Percentiles rank a stretch among this genome's conserved stretches.
These are phyloP conservation scores for Amphimallon solstitiale DNA, from an alignment of 2,888 invertebrate genomes.

Conservation along the genomic window DNA sequence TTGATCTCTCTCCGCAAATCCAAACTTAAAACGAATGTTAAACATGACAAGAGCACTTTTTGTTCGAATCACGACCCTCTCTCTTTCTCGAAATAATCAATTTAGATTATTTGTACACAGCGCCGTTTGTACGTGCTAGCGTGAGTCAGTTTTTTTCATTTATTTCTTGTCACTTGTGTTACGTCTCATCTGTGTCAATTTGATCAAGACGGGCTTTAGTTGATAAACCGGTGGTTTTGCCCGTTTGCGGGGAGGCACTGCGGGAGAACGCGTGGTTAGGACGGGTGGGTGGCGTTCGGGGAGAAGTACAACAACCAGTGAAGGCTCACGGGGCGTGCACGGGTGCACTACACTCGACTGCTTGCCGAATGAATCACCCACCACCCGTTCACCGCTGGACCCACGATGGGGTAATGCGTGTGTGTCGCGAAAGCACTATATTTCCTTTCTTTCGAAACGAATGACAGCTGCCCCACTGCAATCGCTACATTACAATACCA, in stretches of 20 bases:
- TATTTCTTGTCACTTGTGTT: not conserved
- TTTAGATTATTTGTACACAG: slow-evolving; percentile 11
- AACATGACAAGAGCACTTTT: not conserved
- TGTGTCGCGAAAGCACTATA: slow-evolving; percentile 14
- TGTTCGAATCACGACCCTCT: slow-evolving; percentile 1
- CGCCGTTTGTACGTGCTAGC: not conserved
- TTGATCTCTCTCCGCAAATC: not conserved
- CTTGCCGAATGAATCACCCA: slow-evolving; percentile 31
- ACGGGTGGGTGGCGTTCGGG: not conserved
- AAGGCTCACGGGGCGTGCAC: not conserved
- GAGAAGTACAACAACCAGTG: not conserved
- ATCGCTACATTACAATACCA: slow-evolving; percentile 1
- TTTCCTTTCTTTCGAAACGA: slow-evolving; percentile 10
- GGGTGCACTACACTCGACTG: not conserved
- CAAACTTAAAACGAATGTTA: not conserved
- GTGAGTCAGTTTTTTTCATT: slow-evolving; percentile 1
- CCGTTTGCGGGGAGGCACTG: not conserved
- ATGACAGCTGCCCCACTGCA: slow-evolving; percentile 29
- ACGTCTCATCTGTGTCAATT: slow-evolving; percentile 21
- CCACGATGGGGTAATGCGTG: slow-evolving; percentile 24
- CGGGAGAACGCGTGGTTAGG: not conserved
- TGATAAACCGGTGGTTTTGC: slow-evolving; percentile 11
- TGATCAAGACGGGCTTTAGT: not conserved
- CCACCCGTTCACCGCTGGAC: slow-evolving; percentile 15
- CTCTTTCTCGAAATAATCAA: slow-evolving; percentile 25